Evolutionary conservation across 2,113 vertebrate genomes (phyloP).

Genomic region (Ochotona curzoniae): DNA sequence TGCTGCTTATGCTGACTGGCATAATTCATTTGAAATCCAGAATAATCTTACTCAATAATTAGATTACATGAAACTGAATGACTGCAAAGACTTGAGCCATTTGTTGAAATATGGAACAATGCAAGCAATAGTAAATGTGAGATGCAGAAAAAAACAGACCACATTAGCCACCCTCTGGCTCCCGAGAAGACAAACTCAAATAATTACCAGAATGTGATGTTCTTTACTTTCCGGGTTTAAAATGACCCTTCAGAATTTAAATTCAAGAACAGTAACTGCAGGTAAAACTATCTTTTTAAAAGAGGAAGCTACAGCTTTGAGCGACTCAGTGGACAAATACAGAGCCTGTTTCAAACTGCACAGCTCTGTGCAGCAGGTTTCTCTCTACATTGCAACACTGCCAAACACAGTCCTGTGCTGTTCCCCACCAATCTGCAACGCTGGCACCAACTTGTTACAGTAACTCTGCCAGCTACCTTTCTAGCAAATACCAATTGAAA

Average conservation of each 20-base stretch:
- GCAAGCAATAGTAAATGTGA: background rate
- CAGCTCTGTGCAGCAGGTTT: background rate
- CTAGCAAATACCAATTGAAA: background rate
- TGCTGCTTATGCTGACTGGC: background rate
- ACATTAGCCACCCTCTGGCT: background rate
- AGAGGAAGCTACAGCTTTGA: constrained; percentile 7
- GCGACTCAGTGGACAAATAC: background rate
- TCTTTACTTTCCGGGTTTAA: constrained; percentile 19
- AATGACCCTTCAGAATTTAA: background rate
- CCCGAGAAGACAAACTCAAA: background rate
- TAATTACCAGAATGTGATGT: background rate
- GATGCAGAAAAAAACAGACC: background rate
- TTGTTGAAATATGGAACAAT: constrained; percentile 10
- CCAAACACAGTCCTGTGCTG: background rate
- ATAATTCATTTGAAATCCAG: background rate
- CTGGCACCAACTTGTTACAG: constrained; percentile 35
- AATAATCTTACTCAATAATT: background rate
- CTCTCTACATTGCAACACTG: background rate
- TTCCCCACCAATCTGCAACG: constrained; percentile 59
- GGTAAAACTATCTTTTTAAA: background rate
- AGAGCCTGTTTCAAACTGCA: background rate
- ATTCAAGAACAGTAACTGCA: background rate
- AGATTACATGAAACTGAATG: background rate
- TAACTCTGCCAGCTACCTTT: constrained; percentile 64
- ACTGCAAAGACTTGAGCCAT: background rate